Conservation (phyloP, 2,888 invertebrate species). For the Mythimna albipuncta region DNA sequence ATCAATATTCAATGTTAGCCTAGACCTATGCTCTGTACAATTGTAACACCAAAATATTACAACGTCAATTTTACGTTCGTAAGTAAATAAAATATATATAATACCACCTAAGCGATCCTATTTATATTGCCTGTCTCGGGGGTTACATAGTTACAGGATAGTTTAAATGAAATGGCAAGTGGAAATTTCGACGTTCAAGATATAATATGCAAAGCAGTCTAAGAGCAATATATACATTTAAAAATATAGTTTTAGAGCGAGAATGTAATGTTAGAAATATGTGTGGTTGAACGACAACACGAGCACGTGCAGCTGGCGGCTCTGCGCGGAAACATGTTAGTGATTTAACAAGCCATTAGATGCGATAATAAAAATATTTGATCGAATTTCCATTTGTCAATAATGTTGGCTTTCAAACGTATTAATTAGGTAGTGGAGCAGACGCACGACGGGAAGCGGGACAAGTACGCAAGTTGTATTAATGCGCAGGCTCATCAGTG, state of each 20-base stretch:
- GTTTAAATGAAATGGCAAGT: conserved; percentile 24
- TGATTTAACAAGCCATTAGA: conserved; percentile 8
- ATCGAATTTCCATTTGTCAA: conserved; percentile 50
- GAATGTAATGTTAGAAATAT: conserved; percentile 7
- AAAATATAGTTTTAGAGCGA: conserved; percentile 24
- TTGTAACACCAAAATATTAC: conserved; percentile 32
- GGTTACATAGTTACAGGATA: background rate
- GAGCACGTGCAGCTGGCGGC: background rate
- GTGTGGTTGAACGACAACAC: conserved; percentile 20
- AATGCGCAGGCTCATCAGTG: conserved; percentile 23
- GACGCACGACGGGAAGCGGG: conserved; percentile 8
- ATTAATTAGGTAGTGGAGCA: conserved; percentile 1
- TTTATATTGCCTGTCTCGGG: conserved; percentile 48
- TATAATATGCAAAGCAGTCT: conserved; percentile 17
- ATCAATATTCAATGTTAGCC: conserved; percentile 50
- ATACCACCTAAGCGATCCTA: conserved; percentile 16
- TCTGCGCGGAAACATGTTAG: conserved; percentile 9
- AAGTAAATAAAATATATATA: conserved; percentile 35
- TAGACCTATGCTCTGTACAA: conserved; percentile 50
- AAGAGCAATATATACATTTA: conserved; percentile 49
- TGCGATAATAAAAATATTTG: conserved; percentile 17
- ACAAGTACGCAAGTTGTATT: conserved; percentile 29
- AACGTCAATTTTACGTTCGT: conserved; percentile 18
- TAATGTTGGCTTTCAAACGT: conserved; percentile 7
- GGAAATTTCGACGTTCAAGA: conserved; percentile 31